A percentile compares a stretch with the other conserved stretches of the same genome.
Evolutionary conservation across 2,797 vertebrate species (phyloP).

Genomic region (Sparidentex hasta): DNA sequence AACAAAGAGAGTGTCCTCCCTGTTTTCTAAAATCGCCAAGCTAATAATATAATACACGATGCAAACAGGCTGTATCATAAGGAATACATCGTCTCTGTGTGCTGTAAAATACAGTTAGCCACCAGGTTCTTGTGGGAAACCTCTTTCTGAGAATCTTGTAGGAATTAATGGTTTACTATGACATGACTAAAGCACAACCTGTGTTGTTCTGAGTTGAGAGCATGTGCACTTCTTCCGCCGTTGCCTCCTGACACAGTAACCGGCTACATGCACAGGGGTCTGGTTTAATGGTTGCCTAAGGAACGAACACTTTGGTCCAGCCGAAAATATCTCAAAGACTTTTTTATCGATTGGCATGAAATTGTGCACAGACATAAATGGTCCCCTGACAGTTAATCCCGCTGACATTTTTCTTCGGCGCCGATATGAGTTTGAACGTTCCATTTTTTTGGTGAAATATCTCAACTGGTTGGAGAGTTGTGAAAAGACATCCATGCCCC

Average conservation of each 20-base stretch:
- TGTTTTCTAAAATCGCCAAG: neutral
- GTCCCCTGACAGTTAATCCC: neutral
- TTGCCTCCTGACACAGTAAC: neutral
- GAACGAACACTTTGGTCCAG: neutral
- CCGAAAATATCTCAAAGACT: neutral
- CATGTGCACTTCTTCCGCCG: neutral
- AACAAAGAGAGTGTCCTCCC: neutral
- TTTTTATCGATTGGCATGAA: neutral
- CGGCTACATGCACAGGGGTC: neutral
- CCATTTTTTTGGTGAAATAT: neutral
- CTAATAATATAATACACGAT: neutral
- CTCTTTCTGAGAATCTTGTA: too few relatives aligned
- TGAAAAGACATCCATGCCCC: too few relatives aligned
- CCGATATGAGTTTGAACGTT: neutral
- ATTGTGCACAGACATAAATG: neutral
- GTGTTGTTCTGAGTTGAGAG: neutral
- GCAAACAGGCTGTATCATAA: neutral
- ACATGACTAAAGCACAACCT: neutral
- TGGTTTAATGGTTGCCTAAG: neutral
- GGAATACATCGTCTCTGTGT: neutral
- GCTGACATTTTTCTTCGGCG: too few relatives aligned
- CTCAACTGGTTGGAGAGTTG: neutral
- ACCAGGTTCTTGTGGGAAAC: neutral
- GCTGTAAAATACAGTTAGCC: neutral
- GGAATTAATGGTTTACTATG: neutral